A percentile compares a stretch with the other conserved stretches of the same genome.
These are phyloP conservation scores for Pantherophis alleghaniensis DNA, from an alignment of 2,797 vertebrate genomes.

Conservation along the genomic window DNA sequence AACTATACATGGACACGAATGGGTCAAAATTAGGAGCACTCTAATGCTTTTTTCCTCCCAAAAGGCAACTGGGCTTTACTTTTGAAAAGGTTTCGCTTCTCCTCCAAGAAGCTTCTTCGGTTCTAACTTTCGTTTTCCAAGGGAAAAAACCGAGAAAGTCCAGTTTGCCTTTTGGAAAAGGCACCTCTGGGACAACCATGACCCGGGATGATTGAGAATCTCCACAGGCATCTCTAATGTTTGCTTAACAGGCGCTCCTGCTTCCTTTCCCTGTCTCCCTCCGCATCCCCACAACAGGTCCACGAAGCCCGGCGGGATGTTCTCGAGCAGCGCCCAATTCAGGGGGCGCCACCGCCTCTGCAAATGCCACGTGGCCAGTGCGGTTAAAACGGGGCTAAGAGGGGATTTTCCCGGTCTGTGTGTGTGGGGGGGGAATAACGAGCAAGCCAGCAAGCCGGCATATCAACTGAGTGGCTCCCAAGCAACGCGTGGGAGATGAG, in stretches of 20 bases:
- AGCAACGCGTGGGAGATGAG: not conserved
- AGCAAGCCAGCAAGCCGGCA: too few relatives aligned
- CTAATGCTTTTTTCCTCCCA: not conserved
- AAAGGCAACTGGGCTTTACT: not conserved
- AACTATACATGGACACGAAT: not conserved
- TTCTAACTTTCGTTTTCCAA: not conserved
- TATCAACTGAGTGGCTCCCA: not conserved
- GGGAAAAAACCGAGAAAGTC: not conserved
- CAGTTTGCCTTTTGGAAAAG: not conserved
- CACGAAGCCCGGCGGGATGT: not conserved
- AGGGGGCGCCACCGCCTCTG: not conserved
- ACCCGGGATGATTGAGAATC: not conserved
- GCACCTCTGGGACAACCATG: too few relatives aligned
- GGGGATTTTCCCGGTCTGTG: not conserved
- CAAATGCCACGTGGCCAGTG: not conserved
- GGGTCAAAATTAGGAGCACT: not conserved
- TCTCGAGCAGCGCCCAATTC: not conserved
- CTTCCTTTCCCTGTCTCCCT: not conserved
- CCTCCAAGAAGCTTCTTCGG: not conserved
- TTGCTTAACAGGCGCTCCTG: not conserved
- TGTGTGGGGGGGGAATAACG: accelerated
- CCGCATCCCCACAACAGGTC: not conserved
- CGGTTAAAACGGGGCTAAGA: not conserved
- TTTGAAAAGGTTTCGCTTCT: not conserved
- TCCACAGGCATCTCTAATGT: not conserved